These are phyloP conservation scores for Tonatia bakeri DNA, from an alignment of 2,113 vertebrate species.

Conservation along the genomic window DNA sequence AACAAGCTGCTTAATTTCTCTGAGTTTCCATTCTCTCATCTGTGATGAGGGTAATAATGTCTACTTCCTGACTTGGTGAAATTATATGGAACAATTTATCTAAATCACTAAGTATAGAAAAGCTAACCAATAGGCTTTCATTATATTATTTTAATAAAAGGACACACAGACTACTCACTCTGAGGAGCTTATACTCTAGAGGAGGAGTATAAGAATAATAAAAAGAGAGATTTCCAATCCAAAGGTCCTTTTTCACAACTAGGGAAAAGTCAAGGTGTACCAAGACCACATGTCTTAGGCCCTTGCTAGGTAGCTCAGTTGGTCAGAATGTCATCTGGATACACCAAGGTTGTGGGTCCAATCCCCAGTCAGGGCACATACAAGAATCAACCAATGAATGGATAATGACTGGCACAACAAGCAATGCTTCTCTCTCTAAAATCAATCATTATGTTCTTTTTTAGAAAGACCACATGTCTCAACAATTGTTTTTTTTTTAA, in stretches of 20 bases:
- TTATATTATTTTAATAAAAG: background rate
- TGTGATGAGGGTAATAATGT: background rate
- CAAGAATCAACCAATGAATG: too few species aligned
- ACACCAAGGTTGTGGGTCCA: too few species aligned
- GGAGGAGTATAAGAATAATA: background rate
- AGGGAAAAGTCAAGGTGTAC: background rate
- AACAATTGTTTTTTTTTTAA: background rate
- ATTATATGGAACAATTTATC: background rate
- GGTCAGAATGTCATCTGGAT: too few species aligned
- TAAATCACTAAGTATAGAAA: background rate
- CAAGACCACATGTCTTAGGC: background rate
- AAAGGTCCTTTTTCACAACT: background rate
- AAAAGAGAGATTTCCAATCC: background rate
- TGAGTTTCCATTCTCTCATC: background rate
- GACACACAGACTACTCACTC: background rate
- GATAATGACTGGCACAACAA: too few species aligned
- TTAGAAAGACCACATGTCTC: background rate
- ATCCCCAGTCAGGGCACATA: too few species aligned
- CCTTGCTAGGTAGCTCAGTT: too few species aligned
- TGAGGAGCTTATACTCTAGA: background rate
- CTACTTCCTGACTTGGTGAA: background rate
- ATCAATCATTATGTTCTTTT: too few species aligned
- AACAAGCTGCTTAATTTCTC: background rate
- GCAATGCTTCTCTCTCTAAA: too few species aligned
- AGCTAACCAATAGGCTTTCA: background rate